These are phyloP conservation scores for Rhagoletis pomonella DNA, from an alignment of 1,140 invertebrate genomes.

Conservation along the genomic window DNA sequence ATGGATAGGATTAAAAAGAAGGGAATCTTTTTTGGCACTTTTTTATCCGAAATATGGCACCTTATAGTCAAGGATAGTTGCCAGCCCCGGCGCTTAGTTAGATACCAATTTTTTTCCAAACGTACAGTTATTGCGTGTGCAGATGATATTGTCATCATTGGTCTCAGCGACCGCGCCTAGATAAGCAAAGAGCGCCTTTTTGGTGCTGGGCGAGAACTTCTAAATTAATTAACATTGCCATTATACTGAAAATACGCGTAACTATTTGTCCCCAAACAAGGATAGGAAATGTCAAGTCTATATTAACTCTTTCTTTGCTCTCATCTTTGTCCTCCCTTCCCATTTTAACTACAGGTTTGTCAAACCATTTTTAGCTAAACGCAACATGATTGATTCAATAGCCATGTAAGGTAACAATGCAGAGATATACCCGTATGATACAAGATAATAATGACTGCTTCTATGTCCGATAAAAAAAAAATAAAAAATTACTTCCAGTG, in stretches of 20 bases:
- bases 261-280: constrained; percentile 1
- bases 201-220: too few relatives aligned
- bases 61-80: too few relatives aligned
- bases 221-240: constrained; percentile 28
- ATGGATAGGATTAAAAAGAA: too few relatives aligned
- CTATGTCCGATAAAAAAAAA: constrained; percentile 5
- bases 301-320: constrained; percentile 11
- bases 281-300: constrained; percentile 31
- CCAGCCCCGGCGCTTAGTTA: too few relatives aligned
- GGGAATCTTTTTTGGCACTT: too few relatives aligned
- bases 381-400: constrained; percentile 43
- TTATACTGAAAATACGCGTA: constrained; percentile 25
- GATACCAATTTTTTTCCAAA: too few relatives aligned
- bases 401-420: constrained; percentile 24
- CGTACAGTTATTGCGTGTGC: too few relatives aligned
- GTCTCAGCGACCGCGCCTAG: too few relatives aligned
- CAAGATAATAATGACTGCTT: constrained; percentile 46
- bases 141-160: too few relatives aligned
- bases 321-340: not conserved
- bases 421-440: not conserved
- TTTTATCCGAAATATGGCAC: too few relatives aligned
- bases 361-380: constrained; percentile 46
- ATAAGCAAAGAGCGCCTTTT: too few relatives aligned
- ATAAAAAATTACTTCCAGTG: not conserved
- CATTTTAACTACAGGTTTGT: constrained; percentile 13